phyloP scores from a whole-genome alignment of 2,888 invertebrate species.

The Mactromeris polynyma region DNA sequence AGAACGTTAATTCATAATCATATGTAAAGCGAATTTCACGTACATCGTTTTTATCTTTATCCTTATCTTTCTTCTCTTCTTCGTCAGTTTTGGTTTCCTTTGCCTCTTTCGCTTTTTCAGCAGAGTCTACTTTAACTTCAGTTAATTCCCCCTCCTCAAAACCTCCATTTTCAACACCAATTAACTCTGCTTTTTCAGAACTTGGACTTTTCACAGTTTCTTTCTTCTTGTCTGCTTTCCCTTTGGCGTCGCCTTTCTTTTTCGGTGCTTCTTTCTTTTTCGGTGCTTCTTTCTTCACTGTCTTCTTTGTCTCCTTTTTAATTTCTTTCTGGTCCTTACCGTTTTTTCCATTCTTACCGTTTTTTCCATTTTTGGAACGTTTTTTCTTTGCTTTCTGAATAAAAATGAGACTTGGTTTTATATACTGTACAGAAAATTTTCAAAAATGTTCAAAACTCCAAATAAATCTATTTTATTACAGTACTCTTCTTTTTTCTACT shows the following conservation, averaged over 20 bases:
- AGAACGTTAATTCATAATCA: no score
- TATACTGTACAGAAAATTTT: no score
- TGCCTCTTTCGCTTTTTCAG: constrained; percentile 24
- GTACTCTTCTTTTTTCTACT: no score
- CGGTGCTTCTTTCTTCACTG: not conserved
- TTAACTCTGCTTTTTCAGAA: constrained; percentile 78
- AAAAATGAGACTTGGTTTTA: not conserved
- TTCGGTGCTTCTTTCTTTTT: constrained; percentile 24
- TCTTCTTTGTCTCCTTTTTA: constrained; percentile 25
- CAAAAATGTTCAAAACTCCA: no score
- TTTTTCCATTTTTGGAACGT: not conserved
- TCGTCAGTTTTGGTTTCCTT: constrained; percentile 19
- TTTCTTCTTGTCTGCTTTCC: constrained; percentile 71
- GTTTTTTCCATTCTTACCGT: not conserved
- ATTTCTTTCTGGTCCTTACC: not conserved
- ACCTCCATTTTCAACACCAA: constrained; percentile 53
- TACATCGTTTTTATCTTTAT: not conserved
- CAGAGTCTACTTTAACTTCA: constrained; percentile 78
- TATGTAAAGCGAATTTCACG: no score
- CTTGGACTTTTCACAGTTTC: constrained; percentile 15
- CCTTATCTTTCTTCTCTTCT: constrained; percentile 32
- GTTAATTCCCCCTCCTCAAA: constrained; percentile 72
- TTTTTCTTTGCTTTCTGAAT: constrained; percentile 35
- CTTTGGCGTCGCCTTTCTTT: constrained; percentile 56
- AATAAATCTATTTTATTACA: no score